Percentiles rank a stretch among this genome's conserved stretches.
Evolutionary conservation across 37 sponge, comb jelly and placozoan genomes (phyloP).

Genomic region (Agelas oroides): DNA sequence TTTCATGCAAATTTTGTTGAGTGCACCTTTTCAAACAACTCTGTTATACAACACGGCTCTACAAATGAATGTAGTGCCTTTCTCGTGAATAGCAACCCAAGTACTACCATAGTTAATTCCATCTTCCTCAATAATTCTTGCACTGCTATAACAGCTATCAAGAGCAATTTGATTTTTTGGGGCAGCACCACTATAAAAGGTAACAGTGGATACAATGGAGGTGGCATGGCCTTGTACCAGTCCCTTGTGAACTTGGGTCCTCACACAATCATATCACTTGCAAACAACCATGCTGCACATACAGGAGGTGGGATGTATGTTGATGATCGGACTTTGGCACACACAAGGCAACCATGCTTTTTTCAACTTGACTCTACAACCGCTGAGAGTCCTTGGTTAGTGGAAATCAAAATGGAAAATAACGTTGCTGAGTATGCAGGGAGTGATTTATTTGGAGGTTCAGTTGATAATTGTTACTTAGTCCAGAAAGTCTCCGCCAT

Average conservation of each 20-base stretch:
- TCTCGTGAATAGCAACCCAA: background rate
- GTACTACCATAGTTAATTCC: background rate
- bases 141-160: constrained; percentile 1
- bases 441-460: background rate
- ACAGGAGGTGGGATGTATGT: background rate
- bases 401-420: background rate
- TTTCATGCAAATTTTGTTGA: background rate
- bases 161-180: background rate
- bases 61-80: background rate
- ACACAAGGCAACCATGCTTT: background rate
- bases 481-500: background rate
- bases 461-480: background rate
- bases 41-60: no score
- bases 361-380: background rate
- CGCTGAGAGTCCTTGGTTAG: background rate
- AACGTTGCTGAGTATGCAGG: constrained; percentile 8
- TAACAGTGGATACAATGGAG: background rate
- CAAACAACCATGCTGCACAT: background rate
- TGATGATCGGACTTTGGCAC: background rate
- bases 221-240: background rate
- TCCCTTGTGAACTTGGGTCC: background rate
- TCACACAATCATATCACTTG: background rate
- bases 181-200: background rate
- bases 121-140: background rate
- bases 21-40: background rate